Base-by-base conservation (phyloP, 2,888 invertebrate genomes). In the Lampropteryx suffumata region DNA sequence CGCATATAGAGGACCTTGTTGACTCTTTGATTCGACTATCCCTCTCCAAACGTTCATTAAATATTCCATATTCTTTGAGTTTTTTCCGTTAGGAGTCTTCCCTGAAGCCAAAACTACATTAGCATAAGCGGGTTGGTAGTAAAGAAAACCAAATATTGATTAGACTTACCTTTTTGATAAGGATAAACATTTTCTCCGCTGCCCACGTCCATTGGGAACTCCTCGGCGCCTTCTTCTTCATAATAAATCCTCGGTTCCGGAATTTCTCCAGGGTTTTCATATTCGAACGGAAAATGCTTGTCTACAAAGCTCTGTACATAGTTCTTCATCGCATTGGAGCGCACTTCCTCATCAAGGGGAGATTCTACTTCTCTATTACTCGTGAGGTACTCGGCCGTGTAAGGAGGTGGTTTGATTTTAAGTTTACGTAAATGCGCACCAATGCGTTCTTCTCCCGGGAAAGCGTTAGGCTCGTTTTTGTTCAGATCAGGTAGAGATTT, bases 221-320 rank as follows among this genome's bases (percentile, higher is more conserved):
- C 89, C 30, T 86, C 89, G n/a, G 76, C 54, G n/a, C 79, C 82
- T 28, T 89, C 91, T 67, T 92, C 92, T 50, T 92, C 92, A 39
- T 84, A 83, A 64, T 93, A 92, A 60, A 92, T 91, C 45, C 92
- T 83, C 10, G 87, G 89, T 70, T 93, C 92, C 5, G 91, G 87
- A 32, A 91, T 65, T 11, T 88, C 88, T n/a, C 71, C 76, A 0
- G 84, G 84, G 55, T 84, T 83, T 65, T 87, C 89, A 59, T 90
- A 90, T 67, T 90, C 89, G 55, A 90, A 90, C 1, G 90, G 90
- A 50, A 90, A 90, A 55, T 84, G 82, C 71, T 90, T 90, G 44
- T 81, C 84, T 7, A 77, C 80, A 54, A 90, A 88, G 58, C 87
- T 90, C 57, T 87, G 85, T 57, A 80, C 88, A 55, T 89, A 90